Base-by-base conservation (phyloP, 1,140 invertebrate genomes). In the Cotesia typhae region DNA sequence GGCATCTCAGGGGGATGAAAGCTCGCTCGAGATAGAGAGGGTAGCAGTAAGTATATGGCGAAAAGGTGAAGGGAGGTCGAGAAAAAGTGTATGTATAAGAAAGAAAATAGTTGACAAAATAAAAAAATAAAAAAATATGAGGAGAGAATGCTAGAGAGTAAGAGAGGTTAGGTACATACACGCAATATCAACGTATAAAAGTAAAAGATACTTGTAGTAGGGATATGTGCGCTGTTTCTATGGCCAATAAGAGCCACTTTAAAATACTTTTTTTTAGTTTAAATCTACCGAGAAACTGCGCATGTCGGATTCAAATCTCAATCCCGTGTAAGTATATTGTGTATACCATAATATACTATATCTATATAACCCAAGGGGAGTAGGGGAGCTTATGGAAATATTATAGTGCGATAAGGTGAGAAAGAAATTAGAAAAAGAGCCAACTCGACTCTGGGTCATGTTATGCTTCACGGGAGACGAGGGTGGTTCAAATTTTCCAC, bases 221-320 rank as follows among this genome's bases (percentile, higher is more conserved):
- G 71, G 71, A 67, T 72, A 72, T 72, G 65, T 65, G 71, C 65
- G 59, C 38, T 67, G 55, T 81, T 79, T 74, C 83, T 80, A 85
- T 84, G 84, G 81, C 84, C 84, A 86, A 87, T 86, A 85, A 86
- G 84, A 85, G 81, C 78, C 83, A 85, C 82, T 85, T 87, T 84
- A 85, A 85, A 87, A 81, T 80, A 78, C 35, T 60, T 38, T 73
- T 67, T 69, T 69, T 36, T 51, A 41, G 41, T 6, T 47, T 47
- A 2, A 28, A 47, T 47, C 6, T 47, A 47, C 60, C 10, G 35
- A 7, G 6, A 65, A 69, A 81, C 77, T 84, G 83, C 84, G 84
- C 83, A 85, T 84, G 83, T 77, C 81, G 79, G 79, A 84, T 85
- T 85, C 80, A 82, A 83, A 83, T 84, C 74, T 76, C 78, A 64